Base-by-base conservation (phyloP, 2,797 vertebrate genomes). In the Heliangelus exortis region DNA sequence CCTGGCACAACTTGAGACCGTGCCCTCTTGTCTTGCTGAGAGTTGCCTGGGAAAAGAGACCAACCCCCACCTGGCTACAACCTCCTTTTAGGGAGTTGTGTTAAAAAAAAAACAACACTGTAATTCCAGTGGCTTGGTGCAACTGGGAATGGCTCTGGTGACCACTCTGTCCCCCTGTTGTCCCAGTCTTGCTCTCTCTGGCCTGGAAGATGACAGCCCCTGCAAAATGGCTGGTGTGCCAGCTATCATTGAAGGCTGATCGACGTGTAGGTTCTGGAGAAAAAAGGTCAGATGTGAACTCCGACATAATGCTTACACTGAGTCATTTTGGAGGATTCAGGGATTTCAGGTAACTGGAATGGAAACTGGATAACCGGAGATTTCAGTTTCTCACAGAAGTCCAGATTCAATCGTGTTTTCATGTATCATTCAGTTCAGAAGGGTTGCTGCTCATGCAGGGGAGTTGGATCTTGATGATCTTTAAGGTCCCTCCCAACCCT, bases 141-240 rank as follows among this genome's bases (percentile, higher is more conserved):
- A 15, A 4, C 22, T 1, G 15, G 10, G 31, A 9, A 4, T 4
- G 16, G 15, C 11, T 28, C 11, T 23, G 45, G 50, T 29, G 65
- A 4, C 3, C 0, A 0, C 6, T 6, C 15, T 9, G 1, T 31
- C 18, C n/a, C n/a, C 6, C 9, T 20, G 15, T 21, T 33, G 10
- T 23, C 33, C 17, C 43, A 7, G 53, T 41, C 22, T 53, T 43
- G 10, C 14, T 6, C 14, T 13, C 29, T 21, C n/a, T 1, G 1
- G 26, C 51, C 65, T 57, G 5, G 55, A 3, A 18, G 3, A 22
- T n/a, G 22, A 2, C 1, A 15, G n/a, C 14, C 15, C 7, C 7
- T 3, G 3, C 17, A 3, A 6, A 47, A 16, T 0, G 22, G 19
- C 31, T 14, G 31, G 1, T 15, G 58, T 26, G 22, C 12, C 25